Evolutionary conservation across 2,113 vertebrate genomes (phyloP).

Genomic region (Percina caprodes): DNA sequence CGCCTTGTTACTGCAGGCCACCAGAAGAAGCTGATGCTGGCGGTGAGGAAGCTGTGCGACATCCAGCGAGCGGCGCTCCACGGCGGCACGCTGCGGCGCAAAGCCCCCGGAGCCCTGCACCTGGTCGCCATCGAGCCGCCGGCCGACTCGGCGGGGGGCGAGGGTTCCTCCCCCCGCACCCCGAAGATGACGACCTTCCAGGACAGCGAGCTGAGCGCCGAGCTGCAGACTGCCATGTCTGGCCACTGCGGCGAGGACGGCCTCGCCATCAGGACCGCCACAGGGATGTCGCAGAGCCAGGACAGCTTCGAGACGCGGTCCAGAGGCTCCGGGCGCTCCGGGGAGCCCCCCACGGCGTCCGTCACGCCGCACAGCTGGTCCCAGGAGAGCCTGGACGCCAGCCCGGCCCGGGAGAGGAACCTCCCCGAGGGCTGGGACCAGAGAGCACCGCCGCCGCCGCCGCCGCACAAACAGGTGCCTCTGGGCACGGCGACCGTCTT

Average conservation of each 20-base stretch:
- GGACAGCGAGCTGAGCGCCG: conserved; percentile 91
- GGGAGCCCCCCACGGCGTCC: conserved; percentile 83
- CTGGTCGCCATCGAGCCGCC: conserved; percentile 90
- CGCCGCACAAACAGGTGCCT: conserved; percentile 61
- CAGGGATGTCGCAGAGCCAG: conserved; percentile 88
- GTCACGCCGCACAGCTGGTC: conserved; percentile 80
- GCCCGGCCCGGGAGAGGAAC: conserved; percentile 86
- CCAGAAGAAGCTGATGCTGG: conserved; percentile 98
- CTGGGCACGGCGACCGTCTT: conserved; percentile 75
- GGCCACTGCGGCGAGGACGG: conserved; percentile 80
- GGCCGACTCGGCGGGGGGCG: conserved; percentile 78
- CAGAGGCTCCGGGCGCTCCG: conserved; percentile 90
- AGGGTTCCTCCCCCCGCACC: conserved; percentile 83
- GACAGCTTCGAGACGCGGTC: conserved; percentile 93
- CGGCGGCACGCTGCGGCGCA: conserved; percentile 84
- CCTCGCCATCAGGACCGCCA: conserved; percentile 78
- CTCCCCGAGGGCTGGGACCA: conserved; percentile 90
- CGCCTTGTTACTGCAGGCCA: conserved; percentile 84
- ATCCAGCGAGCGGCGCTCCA: conserved; percentile 88
- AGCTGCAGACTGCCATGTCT: conserved; percentile 92
- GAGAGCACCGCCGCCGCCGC: conserved; percentile 74
- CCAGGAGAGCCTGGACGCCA: conserved; percentile 83
- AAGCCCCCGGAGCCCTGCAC: conserved; percentile 81
- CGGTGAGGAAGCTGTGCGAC: conserved; percentile 93
- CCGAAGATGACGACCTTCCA: conserved; percentile 92